A percentile compares a stretch with the other conserved stretches of the same genome.
Evolutionary conservation across 2,113 vertebrate genomes (phyloP).

Genomic region (Patagioenas fasciata): DNA sequence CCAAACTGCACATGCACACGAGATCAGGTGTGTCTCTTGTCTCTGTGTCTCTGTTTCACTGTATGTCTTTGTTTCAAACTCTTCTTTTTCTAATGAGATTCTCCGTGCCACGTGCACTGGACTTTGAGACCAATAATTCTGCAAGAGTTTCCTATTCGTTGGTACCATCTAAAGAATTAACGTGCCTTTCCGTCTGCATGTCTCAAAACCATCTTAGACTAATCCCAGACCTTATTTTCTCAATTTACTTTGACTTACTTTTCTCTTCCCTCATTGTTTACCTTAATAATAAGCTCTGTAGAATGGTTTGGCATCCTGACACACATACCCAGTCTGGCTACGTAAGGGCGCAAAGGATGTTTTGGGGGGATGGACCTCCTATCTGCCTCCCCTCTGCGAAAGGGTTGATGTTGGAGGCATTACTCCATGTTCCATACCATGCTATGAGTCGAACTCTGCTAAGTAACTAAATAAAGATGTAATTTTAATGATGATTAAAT

Average conservation of each 20-base stretch:
- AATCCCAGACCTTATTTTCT: not conserved
- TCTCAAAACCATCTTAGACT: not conserved
- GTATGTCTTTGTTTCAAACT: not conserved
- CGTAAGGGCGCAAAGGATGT: not conserved
- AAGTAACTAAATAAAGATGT: slow-evolving; percentile 73
- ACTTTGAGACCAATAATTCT: not conserved
- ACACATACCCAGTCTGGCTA: rapidly evolving
- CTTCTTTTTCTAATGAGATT: not conserved
- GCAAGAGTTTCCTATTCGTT: not conserved
- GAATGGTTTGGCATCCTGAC: not conserved
- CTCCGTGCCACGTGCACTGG: not conserved
- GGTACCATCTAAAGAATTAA: not conserved
- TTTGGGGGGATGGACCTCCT: not conserved
- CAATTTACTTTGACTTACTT: not conserved
- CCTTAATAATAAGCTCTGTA: not conserved
- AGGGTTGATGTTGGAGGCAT: not conserved
- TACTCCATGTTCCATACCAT: not conserved
- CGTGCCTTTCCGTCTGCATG: not conserved
- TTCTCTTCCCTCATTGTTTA: not conserved
- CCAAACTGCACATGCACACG: not conserved
- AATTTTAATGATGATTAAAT: slow-evolving; percentile 71
- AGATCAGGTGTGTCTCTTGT: not conserved
- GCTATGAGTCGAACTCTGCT: slow-evolving; percentile 62
- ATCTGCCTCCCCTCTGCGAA: not conserved
- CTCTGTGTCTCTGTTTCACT: not conserved